A percentile compares a stretch with the other conserved stretches of the same genome.
These are phyloP conservation scores for Rhinoptilus africanus DNA, from an alignment of 2,113 vertebrate species.

Conservation along the genomic window DNA sequence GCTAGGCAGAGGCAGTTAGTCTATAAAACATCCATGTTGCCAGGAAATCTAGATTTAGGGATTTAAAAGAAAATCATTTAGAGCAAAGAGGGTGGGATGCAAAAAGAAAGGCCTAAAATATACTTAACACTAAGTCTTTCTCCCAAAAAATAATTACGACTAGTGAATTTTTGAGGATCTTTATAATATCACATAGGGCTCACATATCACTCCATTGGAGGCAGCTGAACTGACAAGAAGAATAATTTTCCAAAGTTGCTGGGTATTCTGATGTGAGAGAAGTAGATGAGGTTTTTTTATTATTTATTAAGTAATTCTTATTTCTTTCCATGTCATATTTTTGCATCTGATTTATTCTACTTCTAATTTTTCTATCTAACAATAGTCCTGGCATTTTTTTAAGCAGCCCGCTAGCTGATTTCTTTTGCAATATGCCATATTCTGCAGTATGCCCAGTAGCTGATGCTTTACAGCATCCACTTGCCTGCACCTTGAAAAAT, in stretches of 20 bases:
- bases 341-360: background rate
- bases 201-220: slow-evolving; percentile 8
- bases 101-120: background rate
- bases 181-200: background rate
- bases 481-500: background rate
- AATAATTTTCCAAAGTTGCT: background rate
- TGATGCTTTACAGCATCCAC: background rate
- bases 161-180: background rate
- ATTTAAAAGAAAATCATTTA: background rate
- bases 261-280: background rate
- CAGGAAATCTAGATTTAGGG: background rate
- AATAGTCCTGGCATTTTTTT: background rate
- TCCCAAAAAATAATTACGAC: background rate
- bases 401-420: background rate
- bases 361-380: background rate
- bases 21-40: background rate
- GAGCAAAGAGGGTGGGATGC: background rate
- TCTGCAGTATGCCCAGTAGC: background rate
- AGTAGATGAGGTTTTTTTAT: background rate
- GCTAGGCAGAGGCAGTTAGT: slow-evolving; percentile 11
- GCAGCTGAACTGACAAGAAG: background rate
- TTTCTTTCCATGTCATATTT: background rate
- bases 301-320: background rate
- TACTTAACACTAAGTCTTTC: background rate
- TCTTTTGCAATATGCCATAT: background rate